Conservation (phyloP, 2,888 invertebrate species). For the Cotesia congregata region DNA sequence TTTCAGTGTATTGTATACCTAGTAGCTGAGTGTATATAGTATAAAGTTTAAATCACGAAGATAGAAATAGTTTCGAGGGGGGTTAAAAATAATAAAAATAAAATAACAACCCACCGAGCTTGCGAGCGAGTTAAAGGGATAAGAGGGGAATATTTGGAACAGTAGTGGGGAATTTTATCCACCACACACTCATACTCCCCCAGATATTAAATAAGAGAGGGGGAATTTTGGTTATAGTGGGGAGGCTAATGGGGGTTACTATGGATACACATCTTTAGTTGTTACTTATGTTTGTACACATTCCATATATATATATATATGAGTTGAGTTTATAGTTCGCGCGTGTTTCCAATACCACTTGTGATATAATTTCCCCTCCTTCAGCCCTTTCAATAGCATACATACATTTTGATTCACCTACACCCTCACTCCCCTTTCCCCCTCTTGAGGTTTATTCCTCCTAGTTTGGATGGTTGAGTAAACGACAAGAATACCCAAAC, state of each 20-base stretch:
- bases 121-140: constrained; percentile 11
- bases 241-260: constrained; percentile 60
- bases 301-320: constrained; percentile 49
- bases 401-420: not conserved
- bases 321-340: constrained; percentile 28
- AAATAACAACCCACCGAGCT: constrained; percentile 30
- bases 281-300: constrained; percentile 52
- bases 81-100: constrained; percentile 36
- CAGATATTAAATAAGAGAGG: not conserved
- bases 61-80: constrained; percentile 42
- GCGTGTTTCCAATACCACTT: not conserved
- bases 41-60: constrained; percentile 22
- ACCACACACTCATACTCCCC: too few species aligned
- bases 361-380: not conserved
- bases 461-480: not conserved
- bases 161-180: constrained; percentile 15
- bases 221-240: constrained; percentile 52
- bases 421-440: not conserved
- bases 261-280: constrained; percentile 64
- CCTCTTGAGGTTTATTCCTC: too few species aligned
- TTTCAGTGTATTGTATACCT: not conserved
- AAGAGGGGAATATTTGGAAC: not conserved
- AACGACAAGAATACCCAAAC: not conserved
- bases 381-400: constrained; percentile 35
- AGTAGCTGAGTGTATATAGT: not conserved